Evolutionary conservation across 2,888 invertebrate species (phyloP).

Genomic region (Leucozona laternaria): DNA sequence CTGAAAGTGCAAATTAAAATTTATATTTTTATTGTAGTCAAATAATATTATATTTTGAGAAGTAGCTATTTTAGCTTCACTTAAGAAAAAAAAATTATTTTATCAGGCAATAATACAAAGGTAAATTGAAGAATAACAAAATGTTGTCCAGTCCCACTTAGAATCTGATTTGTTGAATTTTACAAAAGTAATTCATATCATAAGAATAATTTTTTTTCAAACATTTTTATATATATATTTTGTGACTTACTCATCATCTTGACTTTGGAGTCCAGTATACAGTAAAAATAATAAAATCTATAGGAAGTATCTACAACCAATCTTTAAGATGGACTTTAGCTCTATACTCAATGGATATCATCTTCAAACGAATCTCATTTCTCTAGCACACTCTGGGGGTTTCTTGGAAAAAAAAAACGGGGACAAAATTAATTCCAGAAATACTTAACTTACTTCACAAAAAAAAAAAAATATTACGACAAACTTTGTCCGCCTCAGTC

Average conservation of each 20-base stretch:
- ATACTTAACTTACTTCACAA: neutral
- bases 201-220: neutral
- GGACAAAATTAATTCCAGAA: conserved; percentile 13
- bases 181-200: neutral
- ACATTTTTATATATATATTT: neutral
- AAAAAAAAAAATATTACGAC: neutral
- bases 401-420: neutral
- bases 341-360: neutral
- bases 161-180: neutral
- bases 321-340: neutral
- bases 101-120: neutral
- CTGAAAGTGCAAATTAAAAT: no score
- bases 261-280: neutral
- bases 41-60: no score
- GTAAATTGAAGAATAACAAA: neutral
- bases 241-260: neutral
- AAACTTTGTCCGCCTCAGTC: conserved; percentile 19
- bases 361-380: conserved; percentile 11
- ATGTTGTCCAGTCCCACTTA: neutral
- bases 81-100: no score
- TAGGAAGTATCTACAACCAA: conserved; percentile 1
- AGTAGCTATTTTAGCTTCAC: no score
- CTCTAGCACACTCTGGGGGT: conserved; percentile 22
- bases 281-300: neutral
- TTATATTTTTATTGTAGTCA: no score